Evolutionary conservation across 1,140 invertebrate species (phyloP).

Genomic region (Pectinophora gossypiella): DNA sequence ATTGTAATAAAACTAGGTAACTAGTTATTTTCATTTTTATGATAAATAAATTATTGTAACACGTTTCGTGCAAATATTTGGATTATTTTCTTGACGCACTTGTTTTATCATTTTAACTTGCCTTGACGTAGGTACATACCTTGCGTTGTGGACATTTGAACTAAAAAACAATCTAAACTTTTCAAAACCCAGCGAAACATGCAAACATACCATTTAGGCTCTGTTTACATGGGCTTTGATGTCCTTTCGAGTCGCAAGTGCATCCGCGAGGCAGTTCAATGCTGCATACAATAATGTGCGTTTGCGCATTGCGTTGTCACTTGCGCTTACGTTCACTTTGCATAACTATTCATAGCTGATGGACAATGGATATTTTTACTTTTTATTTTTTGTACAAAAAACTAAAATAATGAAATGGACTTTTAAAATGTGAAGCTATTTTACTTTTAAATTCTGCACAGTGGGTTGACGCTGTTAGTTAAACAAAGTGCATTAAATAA

Average conservation of each 20-base stretch:
- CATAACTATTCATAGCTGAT: conserved; percentile 54
- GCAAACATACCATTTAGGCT: conserved; percentile 3
- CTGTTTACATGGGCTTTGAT: conserved; percentile 23
- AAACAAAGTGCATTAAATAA: too few relatives aligned
- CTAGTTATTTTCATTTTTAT: too few relatives aligned
- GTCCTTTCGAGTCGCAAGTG: neutral
- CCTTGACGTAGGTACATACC: too few relatives aligned
- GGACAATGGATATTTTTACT: conserved; percentile 48
- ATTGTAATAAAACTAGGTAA: too few relatives aligned
- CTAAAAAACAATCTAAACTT: neutral
- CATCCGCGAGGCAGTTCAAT: neutral
- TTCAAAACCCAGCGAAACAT: neutral
- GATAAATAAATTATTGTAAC: too few relatives aligned
- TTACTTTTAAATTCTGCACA: neutral
- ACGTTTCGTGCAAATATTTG: too few relatives aligned
- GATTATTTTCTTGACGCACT: too few relatives aligned
- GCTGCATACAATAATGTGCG: conserved; percentile 37
- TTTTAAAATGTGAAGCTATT: neutral
- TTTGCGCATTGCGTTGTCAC: conserved; percentile 54
- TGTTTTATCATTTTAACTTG: too few relatives aligned
- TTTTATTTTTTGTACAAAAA: conserved; percentile 24
- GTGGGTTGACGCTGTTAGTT: too few relatives aligned
- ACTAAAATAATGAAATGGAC: conserved; percentile 16
- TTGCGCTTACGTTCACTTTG: conserved; percentile 26
- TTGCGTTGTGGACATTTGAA: too few relatives aligned